These are phyloP conservation scores for Marmota flaviventris DNA, from an alignment of 2,113 vertebrate species.

Conservation along the genomic window DNA sequence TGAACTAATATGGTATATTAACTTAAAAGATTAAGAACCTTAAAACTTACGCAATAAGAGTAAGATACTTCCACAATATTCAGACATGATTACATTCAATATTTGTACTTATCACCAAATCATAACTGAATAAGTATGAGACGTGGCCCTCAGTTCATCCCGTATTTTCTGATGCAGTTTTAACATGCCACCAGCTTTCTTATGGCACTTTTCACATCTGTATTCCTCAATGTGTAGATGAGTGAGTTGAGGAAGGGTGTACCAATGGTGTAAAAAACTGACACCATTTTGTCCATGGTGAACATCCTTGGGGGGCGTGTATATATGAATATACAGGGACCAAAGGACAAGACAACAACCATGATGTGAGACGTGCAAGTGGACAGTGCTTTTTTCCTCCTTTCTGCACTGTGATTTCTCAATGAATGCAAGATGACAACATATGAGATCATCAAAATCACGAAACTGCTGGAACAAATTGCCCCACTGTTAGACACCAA, in stretches of 20 bases:
- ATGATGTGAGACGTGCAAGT: constrained; percentile 29
- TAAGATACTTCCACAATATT: background rate
- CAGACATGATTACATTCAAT: background rate
- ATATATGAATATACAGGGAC: constrained; percentile 53
- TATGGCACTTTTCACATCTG: constrained; percentile 67
- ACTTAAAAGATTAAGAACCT: background rate
- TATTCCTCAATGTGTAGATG: constrained; percentile 55
- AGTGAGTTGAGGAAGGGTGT: constrained; percentile 64
- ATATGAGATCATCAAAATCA: constrained; percentile 5
- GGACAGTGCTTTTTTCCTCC: constrained; percentile 40
- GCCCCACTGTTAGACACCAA: constrained; percentile 10
- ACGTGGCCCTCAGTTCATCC: background rate
- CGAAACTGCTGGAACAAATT: background rate
- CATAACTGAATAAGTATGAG: background rate
- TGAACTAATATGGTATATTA: background rate
- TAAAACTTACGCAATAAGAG: background rate
- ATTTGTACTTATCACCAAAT: background rate
- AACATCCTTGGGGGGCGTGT: background rate
- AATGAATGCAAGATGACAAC: background rate
- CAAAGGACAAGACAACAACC: constrained; percentile 41
- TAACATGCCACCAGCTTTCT: constrained; percentile 21
- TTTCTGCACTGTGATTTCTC: constrained; percentile 50
- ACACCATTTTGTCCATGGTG: constrained; percentile 44
- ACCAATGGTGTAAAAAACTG: constrained; percentile 47
- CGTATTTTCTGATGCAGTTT: background rate